Base-by-base conservation (phyloP, 2,888 invertebrate genomes). In the Panorpa germanica region DNA sequence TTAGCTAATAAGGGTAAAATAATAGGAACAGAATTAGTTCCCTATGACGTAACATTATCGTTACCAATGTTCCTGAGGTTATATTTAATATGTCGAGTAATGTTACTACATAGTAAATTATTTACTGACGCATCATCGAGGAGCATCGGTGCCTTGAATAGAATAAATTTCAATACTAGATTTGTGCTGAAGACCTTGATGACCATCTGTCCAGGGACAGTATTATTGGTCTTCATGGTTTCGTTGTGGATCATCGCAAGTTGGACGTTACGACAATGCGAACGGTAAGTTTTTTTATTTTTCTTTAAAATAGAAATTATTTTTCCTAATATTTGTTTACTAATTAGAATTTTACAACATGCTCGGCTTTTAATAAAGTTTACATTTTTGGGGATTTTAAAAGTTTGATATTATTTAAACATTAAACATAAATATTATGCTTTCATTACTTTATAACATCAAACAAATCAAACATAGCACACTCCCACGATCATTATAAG, bases 101-200 rank as follows among this genome's bases (percentile, higher is more conserved):
- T 98, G 96, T 69, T 98, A 52, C 71, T 99, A 46, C 98, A 98
- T 65, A 93, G 91, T 60, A 93, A 96, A 69, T 70, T 99, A 46
- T 99, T 99, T 66, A 98, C 96, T 40, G 98, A 98, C 61, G 96
- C 98, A 47, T 95, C 95, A 44, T 96, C 95, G 40, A 72, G 98
- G 55, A 88, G 88, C 63, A 91, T 85, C 70, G 90, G 83, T 61
- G 93, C 81, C 56, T 74, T 95, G 57, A 93, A 93, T 69, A 75
- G 93, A 55, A 95, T 96, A 57, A 93, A 95, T 66, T 96, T 96
- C 71, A 86, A 86, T 59, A 93, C 95, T 55, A 77, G 72, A 54
- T 86, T 86, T 61, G 90, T 93, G 48, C 68, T 93, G 50, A 93
- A 93, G 63, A 98, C 98, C 38, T 67, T 99, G 45, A 99, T 99